These are phyloP conservation scores for Molorchus minor DNA, from an alignment of 2,888 invertebrate genomes.

Conservation along the genomic window DNA sequence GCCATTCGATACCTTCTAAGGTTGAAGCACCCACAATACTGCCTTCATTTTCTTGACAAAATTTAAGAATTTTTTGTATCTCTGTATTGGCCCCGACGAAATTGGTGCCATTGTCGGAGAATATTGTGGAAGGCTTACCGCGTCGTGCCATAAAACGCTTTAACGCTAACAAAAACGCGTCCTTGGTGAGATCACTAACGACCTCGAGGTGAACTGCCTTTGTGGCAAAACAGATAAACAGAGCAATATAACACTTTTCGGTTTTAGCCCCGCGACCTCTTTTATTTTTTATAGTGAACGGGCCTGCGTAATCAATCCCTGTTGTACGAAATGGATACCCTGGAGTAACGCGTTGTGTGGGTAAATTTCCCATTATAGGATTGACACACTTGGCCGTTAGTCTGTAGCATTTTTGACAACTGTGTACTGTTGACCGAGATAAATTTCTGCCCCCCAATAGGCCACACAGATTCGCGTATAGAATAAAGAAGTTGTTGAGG, in stretches of 20 bases:
- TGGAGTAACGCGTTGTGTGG: not conserved
- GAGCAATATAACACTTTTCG: not conserved
- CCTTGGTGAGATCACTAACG: not conserved
- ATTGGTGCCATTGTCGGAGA: slow-evolving; percentile 28
- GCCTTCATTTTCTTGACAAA: not conserved
- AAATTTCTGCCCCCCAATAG: not conserved
- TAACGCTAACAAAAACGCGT: slow-evolving; percentile 19
- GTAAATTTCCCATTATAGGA: not conserved
- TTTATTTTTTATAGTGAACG: not conserved
- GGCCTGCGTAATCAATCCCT: not conserved
- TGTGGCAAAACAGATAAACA: not conserved
- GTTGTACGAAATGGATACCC: not conserved
- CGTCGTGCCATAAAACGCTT: slow-evolving; percentile 22
- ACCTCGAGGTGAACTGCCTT: slow-evolving; percentile 30
- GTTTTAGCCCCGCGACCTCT: not conserved
- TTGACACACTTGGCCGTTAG: not conserved
- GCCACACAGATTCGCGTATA: not conserved
- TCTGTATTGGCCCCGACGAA: slow-evolving; percentile 26
- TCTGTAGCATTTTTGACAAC: not conserved
- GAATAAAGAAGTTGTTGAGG: not conserved
- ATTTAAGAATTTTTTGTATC: slow-evolving; percentile 15
- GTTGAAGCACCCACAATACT: not conserved
- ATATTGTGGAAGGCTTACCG: slow-evolving; percentile 16
- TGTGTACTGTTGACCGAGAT: not conserved
- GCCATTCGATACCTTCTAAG: not conserved